Evolutionary conservation across 2,888 invertebrate genomes (phyloP).

Genomic region (Anodontia alba): DNA sequence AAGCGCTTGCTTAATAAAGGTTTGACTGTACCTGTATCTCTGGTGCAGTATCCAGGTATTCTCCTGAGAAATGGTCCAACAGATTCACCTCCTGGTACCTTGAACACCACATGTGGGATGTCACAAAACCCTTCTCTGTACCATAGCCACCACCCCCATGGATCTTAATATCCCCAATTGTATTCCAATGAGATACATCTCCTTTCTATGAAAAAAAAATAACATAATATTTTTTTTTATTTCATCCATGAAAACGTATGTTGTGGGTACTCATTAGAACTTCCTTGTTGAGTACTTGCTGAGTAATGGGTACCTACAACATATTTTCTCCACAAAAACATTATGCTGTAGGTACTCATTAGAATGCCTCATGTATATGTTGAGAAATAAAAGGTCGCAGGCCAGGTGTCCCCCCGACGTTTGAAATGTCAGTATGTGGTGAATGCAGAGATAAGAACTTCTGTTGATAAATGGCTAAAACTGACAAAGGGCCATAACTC

Average conservation of each 20-base stretch:
- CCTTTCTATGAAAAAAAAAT: slow-evolving; percentile 48
- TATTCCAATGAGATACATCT: slow-evolving; percentile 70
- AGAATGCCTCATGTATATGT: background rate
- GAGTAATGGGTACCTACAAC: background rate
- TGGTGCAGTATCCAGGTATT: slow-evolving; percentile 75
- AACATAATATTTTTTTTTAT: too few species aligned
- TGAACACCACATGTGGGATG: slow-evolving; percentile 70
- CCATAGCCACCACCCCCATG: slow-evolving; percentile 69
- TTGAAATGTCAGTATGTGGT: too few species aligned
- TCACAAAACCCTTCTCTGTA: slow-evolving; percentile 70
- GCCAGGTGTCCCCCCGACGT: too few species aligned
- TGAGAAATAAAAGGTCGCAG: too few species aligned
- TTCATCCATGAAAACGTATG: too few species aligned
- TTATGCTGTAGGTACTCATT: too few species aligned
- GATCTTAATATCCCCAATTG: slow-evolving; percentile 58
- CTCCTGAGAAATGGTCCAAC: slow-evolving; percentile 63
- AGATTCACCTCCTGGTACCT: slow-evolving; percentile 74
- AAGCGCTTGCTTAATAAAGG: too few species aligned
- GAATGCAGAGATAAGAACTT: too few species aligned
- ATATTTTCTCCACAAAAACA: too few species aligned
- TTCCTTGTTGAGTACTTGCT: background rate
- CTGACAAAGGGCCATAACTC: too few species aligned
- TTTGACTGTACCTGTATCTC: slow-evolving; percentile 72
- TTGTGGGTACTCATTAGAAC: too few species aligned
- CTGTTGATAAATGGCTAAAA: too few species aligned